These are phyloP conservation scores for Amia ocellicauda DNA, from an alignment of 2,113 vertebrate species.

Conservation along the genomic window DNA sequence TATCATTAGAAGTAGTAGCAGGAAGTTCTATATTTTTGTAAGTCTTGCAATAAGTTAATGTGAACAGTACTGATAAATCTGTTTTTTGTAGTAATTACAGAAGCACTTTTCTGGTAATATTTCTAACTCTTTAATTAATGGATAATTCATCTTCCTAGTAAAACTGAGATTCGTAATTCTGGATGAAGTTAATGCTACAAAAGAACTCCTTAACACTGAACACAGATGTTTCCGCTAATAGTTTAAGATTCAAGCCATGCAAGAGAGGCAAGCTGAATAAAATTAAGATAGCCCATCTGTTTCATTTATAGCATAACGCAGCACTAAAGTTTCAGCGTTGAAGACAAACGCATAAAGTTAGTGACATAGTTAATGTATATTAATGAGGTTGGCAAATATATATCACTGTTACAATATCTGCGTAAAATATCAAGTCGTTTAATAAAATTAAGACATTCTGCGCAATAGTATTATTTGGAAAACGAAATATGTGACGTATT, in stretches of 20 bases:
- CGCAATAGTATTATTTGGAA: no score
- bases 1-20: no score
- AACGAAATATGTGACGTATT: no score
- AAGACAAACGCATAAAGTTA: constrained; percentile 13
- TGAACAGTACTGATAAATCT: no score
- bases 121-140: no score
- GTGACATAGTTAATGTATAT: constrained; percentile 19
- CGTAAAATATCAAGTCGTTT: neutral
- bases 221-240: constrained; percentile 15
- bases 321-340: constrained; percentile 16
- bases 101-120: no score
- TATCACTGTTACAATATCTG: neutral
- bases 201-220: neutral
- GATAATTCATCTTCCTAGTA: no score
- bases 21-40: no score
- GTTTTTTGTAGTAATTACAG: no score
- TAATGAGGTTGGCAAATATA: constrained; percentile 7
- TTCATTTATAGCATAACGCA: constrained; percentile 14
- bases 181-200: no score
- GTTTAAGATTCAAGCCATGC: constrained; percentile 7
- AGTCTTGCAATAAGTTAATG: no score
- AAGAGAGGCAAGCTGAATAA: constrained; percentile 6
- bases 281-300: constrained; percentile 19
- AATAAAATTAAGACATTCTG: neutral
- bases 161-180: no score